Conservation (phyloP, 2,113 vertebrate genomes). For the Ammodytes marinus region DNA sequence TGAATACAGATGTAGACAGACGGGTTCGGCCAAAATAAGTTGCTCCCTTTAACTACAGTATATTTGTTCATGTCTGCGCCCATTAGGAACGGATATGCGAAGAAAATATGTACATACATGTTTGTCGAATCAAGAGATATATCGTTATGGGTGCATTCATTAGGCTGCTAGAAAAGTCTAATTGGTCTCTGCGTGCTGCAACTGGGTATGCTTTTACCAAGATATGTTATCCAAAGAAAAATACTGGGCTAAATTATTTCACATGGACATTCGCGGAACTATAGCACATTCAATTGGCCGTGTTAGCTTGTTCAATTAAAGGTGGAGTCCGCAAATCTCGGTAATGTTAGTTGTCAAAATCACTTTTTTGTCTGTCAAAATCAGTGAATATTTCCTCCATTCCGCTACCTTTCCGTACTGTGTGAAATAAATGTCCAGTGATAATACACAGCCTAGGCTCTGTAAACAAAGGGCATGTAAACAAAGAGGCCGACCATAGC, state of each 20-base stretch:
- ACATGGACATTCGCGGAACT: conserved; percentile 30
- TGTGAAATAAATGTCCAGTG: too few species aligned
- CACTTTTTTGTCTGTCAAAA: too few species aligned
- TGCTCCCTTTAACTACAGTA: neutral
- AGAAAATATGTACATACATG: conserved; percentile 45
- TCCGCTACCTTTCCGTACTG: too few species aligned
- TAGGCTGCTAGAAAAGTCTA: conserved; percentile 68
- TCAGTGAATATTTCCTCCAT: too few species aligned
- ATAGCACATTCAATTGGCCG: conserved; percentile 30
- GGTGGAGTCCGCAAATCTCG: too few species aligned
- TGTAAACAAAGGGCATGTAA: too few species aligned
- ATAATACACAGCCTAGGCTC: too few species aligned
- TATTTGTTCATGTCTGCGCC: conserved; percentile 36
- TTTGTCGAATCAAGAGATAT: conserved; percentile 67
- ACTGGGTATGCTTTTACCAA: conserved; percentile 52
- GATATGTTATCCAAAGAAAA: conserved; percentile 46
- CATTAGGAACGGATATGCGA: conserved; percentile 46
- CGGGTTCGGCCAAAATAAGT: neutral
- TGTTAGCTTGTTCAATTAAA: conserved; percentile 5
- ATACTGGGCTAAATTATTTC: conserved; percentile 8
- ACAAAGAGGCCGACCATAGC: too few species aligned
- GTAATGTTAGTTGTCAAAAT: too few species aligned
- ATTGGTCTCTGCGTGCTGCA: conserved; percentile 71
- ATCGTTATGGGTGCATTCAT: conserved; percentile 70
- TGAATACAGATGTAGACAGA: conserved; percentile 31